Percentiles rank a stretch among this genome's conserved stretches.
These are phyloP conservation scores for Drosophila barbarae DNA, from an alignment of 2,888 invertebrate genomes.

Conservation along the genomic window DNA sequence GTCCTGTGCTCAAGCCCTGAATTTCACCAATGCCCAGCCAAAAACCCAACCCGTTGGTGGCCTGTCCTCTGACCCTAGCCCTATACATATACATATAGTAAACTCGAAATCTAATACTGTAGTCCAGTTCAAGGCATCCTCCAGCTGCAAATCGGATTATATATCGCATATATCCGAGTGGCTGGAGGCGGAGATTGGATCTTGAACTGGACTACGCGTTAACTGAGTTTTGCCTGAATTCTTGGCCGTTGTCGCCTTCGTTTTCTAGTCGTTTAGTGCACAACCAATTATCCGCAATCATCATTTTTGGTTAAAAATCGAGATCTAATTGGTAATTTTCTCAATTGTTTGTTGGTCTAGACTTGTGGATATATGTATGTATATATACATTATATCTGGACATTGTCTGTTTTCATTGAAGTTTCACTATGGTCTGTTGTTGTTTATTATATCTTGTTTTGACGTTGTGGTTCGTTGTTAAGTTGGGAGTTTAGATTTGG, in stretches of 20 bases:
- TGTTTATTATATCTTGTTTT: conserved; percentile 12
- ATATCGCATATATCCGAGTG: conserved; percentile 1
- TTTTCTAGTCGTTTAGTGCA: conserved; percentile 65
- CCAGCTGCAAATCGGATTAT: conserved; percentile 3
- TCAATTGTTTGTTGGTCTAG: conserved; percentile 63
- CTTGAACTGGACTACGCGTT: conserved; percentile 1
- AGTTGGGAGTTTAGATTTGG: conserved; percentile 24
- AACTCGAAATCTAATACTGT: not conserved
- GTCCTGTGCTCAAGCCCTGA: conserved; percentile 5
- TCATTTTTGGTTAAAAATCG: conserved; percentile 79
- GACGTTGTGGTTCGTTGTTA: conserved; percentile 10
- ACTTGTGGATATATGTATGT: conserved; percentile 40
- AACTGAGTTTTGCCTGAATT: not conserved
- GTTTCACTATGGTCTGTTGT: conserved; percentile 11
- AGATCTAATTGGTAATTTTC: conserved; percentile 66
- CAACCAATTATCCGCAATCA: conserved; percentile 80
- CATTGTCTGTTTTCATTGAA: conserved; percentile 5
- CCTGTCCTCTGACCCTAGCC: not conserved
- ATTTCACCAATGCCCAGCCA: conserved; percentile 11
- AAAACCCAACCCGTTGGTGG: conserved; percentile 8
- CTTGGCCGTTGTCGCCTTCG: conserved; percentile 7
- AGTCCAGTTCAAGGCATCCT: conserved; percentile 3
- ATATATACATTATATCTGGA: conserved; percentile 4
- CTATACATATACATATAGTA: too few species aligned
- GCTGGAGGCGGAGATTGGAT: not conserved